Evolutionary conservation across 92 coral and sea anemone genomes (phyloP), one percentile per base, ranked within the genome.

Genomic region (Siderastrea radians): DNA sequence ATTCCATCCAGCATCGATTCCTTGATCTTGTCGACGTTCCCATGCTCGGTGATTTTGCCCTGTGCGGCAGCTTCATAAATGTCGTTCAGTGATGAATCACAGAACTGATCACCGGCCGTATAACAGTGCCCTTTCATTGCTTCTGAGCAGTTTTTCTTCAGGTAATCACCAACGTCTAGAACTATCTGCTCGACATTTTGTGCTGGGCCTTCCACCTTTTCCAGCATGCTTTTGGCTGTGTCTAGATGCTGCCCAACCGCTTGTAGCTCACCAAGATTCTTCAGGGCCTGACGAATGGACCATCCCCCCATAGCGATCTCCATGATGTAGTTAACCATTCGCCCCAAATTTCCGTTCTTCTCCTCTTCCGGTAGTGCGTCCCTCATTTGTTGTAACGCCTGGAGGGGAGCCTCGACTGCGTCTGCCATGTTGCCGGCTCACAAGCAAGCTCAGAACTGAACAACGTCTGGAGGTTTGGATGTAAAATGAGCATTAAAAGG

Each of bases 221-320:
- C 74, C 1, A 88, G 89, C 49, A 81, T 91, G 2, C 38, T 64
- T 53, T 87, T 85, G 51, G 82, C 77, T 38, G 61, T 72, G 16
- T 50, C 81, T 52, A 91, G 12, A 26, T 91, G 86, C 74, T 83
- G 72, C 5, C 68, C 86, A 69, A 88, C 19, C 2, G 84, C 54
- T 64, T 74, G 71, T 7, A 88, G 68, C 61, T 91, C 75, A 5
- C 83, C 89, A 15, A 87, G 74, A 71, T 88, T 79, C 38, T 49
- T 19, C 19, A 44, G 66, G 2, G 89, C 87, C 78, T 88, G 85
- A 44, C 86, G 86, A 66, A 87, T 53, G 2, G 80, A n/a, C 94
- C 94, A 91, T 11, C 94, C 94, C 52, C 82, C 45, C 55, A 77
- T 92, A 15, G n/a, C 6, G 11, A 87, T 49, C 0, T 88, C 60